Evolutionary conservation across 2,113 vertebrate species (phyloP).

Genomic region (Argyrosomus japonicus): DNA sequence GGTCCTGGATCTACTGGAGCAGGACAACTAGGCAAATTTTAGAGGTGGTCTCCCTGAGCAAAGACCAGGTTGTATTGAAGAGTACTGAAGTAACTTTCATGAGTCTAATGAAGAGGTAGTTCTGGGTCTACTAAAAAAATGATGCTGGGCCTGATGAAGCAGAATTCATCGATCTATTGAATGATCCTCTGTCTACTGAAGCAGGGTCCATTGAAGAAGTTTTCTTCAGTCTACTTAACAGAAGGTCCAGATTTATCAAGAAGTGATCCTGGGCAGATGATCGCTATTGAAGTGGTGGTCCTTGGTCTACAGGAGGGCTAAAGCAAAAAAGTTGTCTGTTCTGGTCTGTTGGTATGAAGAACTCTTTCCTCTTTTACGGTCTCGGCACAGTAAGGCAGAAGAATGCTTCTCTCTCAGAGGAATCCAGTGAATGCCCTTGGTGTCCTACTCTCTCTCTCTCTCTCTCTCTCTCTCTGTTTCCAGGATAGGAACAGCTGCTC

Average conservation of each 20-base stretch:
- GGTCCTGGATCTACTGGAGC: no score
- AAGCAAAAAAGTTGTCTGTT: neutral
- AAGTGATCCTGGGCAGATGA: neutral
- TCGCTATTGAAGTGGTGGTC: neutral
- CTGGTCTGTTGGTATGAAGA: neutral
- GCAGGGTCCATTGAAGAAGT: no score
- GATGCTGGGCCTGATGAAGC: neutral
- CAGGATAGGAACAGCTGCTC: neutral
- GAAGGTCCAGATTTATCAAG: neutral
- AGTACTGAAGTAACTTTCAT: neutral
- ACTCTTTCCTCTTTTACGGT: neutral
- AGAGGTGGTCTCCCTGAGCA: no score
- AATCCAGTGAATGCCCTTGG: neutral
- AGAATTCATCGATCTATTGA: neutral
- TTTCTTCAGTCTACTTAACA: neutral
- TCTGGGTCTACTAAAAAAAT: neutral
- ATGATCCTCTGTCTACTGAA: neutral
- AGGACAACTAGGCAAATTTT: no score
- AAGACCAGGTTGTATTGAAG: no score
- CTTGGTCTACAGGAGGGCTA: neutral
- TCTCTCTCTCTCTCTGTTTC: neutral
- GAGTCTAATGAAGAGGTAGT: neutral
- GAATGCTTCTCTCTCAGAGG: neutral
- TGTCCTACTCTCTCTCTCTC: neutral
- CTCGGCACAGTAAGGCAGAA: neutral